Conservation (phyloP, 1,140 invertebrate genomes). For the Drosophila orosa region DNA sequence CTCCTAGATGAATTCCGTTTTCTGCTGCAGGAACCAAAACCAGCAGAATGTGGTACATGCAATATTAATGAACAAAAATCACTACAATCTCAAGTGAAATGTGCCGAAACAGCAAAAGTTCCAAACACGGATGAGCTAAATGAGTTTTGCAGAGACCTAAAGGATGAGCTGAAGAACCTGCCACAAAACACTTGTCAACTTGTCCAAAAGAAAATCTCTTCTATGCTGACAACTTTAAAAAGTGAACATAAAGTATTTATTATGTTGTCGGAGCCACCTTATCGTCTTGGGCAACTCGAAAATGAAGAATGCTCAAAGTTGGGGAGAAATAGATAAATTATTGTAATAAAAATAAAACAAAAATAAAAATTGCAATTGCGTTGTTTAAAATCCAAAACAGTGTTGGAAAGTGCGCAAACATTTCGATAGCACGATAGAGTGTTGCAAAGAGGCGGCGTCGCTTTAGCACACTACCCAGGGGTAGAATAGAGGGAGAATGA, state of each 20-base stretch:
- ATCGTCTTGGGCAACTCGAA: too few relatives aligned
- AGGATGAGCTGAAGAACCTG: not conserved
- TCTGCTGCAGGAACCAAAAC: slow-evolving; percentile 1
- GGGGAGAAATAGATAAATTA: too few relatives aligned
- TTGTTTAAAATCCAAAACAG: slow-evolving; percentile 7
- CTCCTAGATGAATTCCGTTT: slow-evolving; percentile 30
- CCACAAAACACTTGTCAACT: slow-evolving; percentile 1
- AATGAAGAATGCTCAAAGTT: too few relatives aligned
- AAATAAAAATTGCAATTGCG: not conserved
- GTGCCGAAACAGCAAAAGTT: not conserved
- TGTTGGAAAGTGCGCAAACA: not conserved
- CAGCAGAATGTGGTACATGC: not conserved
- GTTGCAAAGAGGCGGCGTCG: slow-evolving; percentile 16
- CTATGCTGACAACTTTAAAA: not conserved
- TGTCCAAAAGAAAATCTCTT: slow-evolving; percentile 18
- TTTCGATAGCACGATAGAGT: slow-evolving; percentile 45
- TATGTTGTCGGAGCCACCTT: too few relatives aligned
- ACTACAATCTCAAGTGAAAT: not conserved
- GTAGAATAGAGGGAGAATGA: slow-evolving; percentile 69
- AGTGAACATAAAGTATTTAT: not conserved
- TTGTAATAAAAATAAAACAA: not conserved
- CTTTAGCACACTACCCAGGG: slow-evolving; percentile 45
- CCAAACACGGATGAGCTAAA: not conserved
- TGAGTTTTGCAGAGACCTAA: slow-evolving; percentile 12
- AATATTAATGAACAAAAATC: not conserved